Evolutionary conservation across 2,797 vertebrate genomes (phyloP).

Genomic region (Gastrophryne carolinensis): DNA sequence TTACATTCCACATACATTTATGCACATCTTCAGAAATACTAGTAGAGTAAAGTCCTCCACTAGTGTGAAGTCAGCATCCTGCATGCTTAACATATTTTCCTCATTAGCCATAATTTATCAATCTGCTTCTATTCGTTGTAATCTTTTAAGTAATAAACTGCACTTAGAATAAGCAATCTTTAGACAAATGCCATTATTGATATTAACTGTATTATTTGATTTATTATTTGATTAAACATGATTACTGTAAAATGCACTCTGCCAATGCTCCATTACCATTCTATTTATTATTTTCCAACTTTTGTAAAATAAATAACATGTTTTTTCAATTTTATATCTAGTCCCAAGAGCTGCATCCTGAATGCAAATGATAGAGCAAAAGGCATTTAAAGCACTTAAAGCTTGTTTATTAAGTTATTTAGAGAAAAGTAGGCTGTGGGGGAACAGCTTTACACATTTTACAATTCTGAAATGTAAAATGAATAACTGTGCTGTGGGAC

Average conservation of each 20-base stretch:
- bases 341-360: neutral
- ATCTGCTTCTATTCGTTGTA: slow-evolving; percentile 14
- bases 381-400: neutral
- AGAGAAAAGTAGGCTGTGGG: too few species aligned
- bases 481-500: too few species aligned
- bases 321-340: neutral
- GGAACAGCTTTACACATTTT: too few species aligned
- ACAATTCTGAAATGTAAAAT: too few species aligned
- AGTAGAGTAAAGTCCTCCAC: slow-evolving; percentile 4
- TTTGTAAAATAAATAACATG: neutral
- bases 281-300: neutral
- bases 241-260: neutral
- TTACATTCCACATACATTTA: neutral
- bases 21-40: neutral
- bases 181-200: slow-evolving; percentile 24
- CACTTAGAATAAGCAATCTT: slow-evolving; percentile 10
- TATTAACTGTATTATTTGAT: slow-evolving; percentile 21
- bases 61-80: slow-evolving; percentile 25
- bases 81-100: slow-evolving; percentile 38
- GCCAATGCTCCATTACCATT: neutral
- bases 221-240: slow-evolving; percentile 4
- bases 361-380: neutral
- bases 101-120: slow-evolving; percentile 35
- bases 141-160: slow-evolving; percentile 21
- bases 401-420: neutral